These are phyloP conservation scores for Origma solitaria DNA, from an alignment of 2,113 vertebrate genomes.

Conservation along the genomic window DNA sequence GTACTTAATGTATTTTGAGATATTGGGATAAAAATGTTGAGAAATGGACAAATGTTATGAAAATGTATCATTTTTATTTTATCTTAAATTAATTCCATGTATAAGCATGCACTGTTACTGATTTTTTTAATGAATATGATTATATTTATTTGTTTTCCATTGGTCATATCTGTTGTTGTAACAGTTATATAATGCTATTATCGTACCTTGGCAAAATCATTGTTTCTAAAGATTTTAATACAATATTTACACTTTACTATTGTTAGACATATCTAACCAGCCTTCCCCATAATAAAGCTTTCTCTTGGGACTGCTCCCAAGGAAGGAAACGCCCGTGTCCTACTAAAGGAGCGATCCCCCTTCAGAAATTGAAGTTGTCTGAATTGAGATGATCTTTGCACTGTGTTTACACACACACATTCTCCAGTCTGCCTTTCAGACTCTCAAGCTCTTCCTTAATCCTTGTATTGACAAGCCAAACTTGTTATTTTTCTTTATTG, in stretches of 20 bases:
- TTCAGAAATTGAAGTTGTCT: background rate
- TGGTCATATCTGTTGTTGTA: background rate
- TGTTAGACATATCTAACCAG: background rate
- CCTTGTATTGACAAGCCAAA: background rate
- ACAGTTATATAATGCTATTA: background rate
- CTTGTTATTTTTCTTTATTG: background rate
- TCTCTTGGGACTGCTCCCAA: background rate
- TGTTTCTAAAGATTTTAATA: background rate
- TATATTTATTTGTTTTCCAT: background rate
- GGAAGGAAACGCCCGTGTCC: background rate
- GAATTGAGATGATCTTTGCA: background rate
- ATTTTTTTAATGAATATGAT: background rate
- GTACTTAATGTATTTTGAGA: background rate
- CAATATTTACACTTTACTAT: background rate
- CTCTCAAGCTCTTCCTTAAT: background rate
- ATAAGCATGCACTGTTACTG: background rate
- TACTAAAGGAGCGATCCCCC: background rate
- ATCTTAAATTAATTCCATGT: background rate
- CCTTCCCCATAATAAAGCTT: background rate
- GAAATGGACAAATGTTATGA: background rate
- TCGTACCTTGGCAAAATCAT: background rate
- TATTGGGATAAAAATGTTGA: background rate
- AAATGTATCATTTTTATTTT: constrained; percentile 21
- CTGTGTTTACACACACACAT: background rate
- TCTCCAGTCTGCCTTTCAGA: background rate